Evolutionary conservation across 2,113 vertebrate species (phyloP).

Genomic region (Thunnus thynnus): DNA sequence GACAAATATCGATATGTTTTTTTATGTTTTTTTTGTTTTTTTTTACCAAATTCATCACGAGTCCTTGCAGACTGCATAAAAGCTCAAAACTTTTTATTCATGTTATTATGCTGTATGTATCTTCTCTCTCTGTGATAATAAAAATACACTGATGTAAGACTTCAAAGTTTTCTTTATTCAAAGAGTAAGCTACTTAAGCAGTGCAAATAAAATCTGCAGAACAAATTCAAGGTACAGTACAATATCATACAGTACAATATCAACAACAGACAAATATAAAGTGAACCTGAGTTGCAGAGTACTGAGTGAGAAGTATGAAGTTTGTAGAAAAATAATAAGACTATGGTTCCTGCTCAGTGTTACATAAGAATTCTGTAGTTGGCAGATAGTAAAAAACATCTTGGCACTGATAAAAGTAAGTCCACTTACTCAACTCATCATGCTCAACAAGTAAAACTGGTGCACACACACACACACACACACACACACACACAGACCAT

Average conservation of each 20-base stretch:
- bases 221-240: conserved; percentile 69
- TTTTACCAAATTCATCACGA: too few species aligned
- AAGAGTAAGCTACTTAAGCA: conserved; percentile 48
- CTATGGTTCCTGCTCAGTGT: conserved; percentile 5
- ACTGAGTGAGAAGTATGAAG: conserved; percentile 33
- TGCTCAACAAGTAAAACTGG: conserved; percentile 13
- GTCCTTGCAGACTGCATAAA: too few species aligned
- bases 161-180: conserved; percentile 57
- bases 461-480: not conserved
- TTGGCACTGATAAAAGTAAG: conserved; percentile 53
- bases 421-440: conserved; percentile 18
- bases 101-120: not conserved
- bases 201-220: conserved; percentile 66
- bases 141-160: not conserved
- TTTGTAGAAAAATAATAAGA: conserved; percentile 28
- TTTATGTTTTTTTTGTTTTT: too few species aligned
- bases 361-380: conserved; percentile 16
- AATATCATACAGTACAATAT: conserved; percentile 44
- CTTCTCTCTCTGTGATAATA: not conserved
- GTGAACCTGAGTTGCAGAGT: conserved; percentile 74
- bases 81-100: too few species aligned
- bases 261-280: conserved; percentile 58
- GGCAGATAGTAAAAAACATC: conserved; percentile 43
- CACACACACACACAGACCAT: not conserved
- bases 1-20: too few species aligned